Conservation (phyloP, 2,113 vertebrate genomes). For the Phoenicopterus ruber region DNA sequence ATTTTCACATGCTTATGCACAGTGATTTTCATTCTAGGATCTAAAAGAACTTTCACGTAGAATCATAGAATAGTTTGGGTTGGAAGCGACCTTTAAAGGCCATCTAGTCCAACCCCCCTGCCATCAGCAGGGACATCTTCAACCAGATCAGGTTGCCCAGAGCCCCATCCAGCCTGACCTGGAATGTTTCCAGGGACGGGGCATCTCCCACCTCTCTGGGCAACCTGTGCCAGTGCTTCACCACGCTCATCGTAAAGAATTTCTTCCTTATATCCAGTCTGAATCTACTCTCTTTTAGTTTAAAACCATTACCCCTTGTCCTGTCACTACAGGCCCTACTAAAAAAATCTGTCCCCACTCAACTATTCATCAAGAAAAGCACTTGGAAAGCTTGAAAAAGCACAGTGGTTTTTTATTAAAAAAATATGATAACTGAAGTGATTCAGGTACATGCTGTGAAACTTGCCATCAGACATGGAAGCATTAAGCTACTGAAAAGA, state of each 20-base stretch:
- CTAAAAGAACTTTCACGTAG: not conserved
- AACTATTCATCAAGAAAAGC: not conserved
- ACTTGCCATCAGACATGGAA: not conserved
- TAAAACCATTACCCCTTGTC: not conserved
- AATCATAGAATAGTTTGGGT: not conserved
- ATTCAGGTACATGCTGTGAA: not conserved
- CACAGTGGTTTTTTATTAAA: not conserved
- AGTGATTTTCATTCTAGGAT: not conserved
- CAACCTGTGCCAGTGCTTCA: not conserved
- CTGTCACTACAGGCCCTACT: not conserved
- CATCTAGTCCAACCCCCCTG: not conserved
- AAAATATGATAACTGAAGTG: not conserved
- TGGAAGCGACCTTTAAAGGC: not conserved
- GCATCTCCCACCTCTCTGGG: not conserved
- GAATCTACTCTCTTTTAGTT: not conserved
- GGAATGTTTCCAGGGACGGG: not conserved
- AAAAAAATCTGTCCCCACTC: not conserved
- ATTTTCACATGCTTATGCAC: not conserved
- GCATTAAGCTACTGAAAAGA: not conserved
- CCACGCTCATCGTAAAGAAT: not conserved
- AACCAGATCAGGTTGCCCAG: not conserved
- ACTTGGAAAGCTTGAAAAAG: not conserved
- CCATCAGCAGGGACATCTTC: not conserved
- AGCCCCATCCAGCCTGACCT: not conserved
- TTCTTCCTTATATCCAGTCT: not conserved